Evolutionary conservation across 2,888 invertebrate species (phyloP), one percentile per base, ranked within the genome.

Genomic region (Fragum fragum): DNA sequence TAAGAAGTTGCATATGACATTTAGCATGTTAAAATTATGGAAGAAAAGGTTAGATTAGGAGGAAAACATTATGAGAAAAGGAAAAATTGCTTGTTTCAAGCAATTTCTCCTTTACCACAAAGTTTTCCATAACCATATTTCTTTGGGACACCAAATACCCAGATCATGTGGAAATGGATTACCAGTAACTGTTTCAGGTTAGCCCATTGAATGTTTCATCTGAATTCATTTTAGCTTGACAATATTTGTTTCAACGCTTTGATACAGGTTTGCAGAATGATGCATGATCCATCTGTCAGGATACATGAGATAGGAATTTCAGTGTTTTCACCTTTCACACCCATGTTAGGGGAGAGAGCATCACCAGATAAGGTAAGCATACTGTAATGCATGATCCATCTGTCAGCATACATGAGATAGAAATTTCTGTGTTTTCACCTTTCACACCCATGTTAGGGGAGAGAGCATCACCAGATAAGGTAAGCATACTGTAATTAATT

Each of bases 331-430:
- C 96, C 97, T 1, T 97, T 98, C 90, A 96, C 97, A 73, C 98
- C 98, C 0, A 99, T 99, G 98, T 95, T 98, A 66, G 97, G 98
- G 5, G 97, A 98, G 92, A 95, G 96, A 63, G 96, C 97, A 42
- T 88, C 92, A 73, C 92, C 93, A 77, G 90, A 93, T 83, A 92
- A 94, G 92, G 94, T 94, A 79, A 73, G 72, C 26, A 21, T 57
- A 36, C n/a, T n/a, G n/a, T 96, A 76, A 94, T 98, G 55, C 95
- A 95, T 57, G 96, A 97, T 90, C 96, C 96, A 0, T 95, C 95
- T 53, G 95, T 95, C 2, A 95, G 96, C 26, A 95, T 97, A 0
- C 95, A 96, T 92, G 96, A 96, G 93, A 95, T 97, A 68, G 96
- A 96, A 69, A 95, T 97, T 36, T 36, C 32, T 36, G 9, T 36